Evolutionary conservation across 2,888 invertebrate species (phyloP).

Genomic region (Yponomeuta malinellus): DNA sequence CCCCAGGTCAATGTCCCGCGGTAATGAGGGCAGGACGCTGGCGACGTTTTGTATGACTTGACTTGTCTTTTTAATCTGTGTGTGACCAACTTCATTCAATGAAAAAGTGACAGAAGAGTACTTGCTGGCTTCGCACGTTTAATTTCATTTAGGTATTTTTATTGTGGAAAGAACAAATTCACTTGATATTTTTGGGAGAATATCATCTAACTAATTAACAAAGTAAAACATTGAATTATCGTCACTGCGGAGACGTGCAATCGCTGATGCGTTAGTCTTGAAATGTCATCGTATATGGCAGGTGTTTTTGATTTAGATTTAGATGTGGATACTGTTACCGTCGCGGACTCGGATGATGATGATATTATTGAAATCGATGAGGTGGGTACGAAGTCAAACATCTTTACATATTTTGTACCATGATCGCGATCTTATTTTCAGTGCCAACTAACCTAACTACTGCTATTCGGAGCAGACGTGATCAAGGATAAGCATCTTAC

Average conservation of each 20-base stretch:
- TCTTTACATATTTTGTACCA: neutral
- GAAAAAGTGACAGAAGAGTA: neutral
- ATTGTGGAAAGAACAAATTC: neutral
- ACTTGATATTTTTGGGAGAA: neutral
- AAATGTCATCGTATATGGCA: slow-evolving; percentile 82
- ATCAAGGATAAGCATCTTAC: slow-evolving; percentile 21
- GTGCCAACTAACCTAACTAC: slow-evolving; percentile 13
- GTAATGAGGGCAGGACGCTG: too few relatives aligned
- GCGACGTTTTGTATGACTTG: too few relatives aligned
- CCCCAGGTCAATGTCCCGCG: too few relatives aligned
- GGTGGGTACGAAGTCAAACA: slow-evolving; percentile 71
- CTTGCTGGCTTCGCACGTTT: neutral
- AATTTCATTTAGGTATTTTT: neutral
- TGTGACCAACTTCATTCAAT: neutral
- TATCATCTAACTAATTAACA: neutral
- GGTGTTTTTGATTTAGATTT: slow-evolving; percentile 96
- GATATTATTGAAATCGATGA: slow-evolving; percentile 92
- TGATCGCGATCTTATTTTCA: neutral
- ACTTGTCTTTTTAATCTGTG: too few relatives aligned
- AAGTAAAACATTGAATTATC: neutral
- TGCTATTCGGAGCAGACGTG: slow-evolving; percentile 17
- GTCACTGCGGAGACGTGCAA: slow-evolving; percentile 33
- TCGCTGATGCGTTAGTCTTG: slow-evolving; percentile 71
- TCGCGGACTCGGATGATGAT: slow-evolving; percentile 88
- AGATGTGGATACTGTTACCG: slow-evolving; percentile 77